Evolutionary conservation across 2,113 vertebrate species (phyloP).

Genomic region (Junco hyemalis): DNA sequence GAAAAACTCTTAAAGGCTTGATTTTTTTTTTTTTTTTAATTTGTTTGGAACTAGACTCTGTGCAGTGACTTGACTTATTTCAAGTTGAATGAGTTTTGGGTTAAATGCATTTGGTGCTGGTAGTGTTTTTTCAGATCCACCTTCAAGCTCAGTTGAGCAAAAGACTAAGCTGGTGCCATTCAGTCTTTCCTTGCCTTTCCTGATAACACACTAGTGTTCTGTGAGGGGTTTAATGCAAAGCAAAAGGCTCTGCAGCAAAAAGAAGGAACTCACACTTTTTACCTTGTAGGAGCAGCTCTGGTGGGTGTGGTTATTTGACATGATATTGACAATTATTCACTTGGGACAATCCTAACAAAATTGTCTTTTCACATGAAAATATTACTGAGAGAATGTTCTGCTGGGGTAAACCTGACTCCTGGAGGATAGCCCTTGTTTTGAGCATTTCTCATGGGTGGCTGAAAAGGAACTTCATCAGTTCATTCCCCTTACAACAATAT

Average conservation of each 20-base stretch:
- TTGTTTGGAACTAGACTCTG: slow-evolving; percentile 5
- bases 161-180: background rate
- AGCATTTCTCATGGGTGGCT: background rate
- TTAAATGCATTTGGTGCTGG: background rate
- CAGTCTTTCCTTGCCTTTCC: background rate
- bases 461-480: background rate
- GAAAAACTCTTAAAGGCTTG: slow-evolving; percentile 49
- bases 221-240: background rate
- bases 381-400: background rate
- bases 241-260: background rate
- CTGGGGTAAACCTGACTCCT: background rate
- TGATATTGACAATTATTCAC: background rate
- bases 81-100: background rate
- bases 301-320: background rate
- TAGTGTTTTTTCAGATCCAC: background rate
- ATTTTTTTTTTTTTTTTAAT: background rate
- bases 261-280: background rate
- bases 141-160: background rate
- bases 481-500: background rate
- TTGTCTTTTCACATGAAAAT: background rate
- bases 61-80: slow-evolving; percentile 21
- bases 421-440: background rate
- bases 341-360: background rate
- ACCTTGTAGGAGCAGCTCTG: background rate
- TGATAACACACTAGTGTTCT: background rate